phyloP scores from a whole-genome alignment of 2,113 vertebrate genomes.

The Haemorhous mexicanus region DNA sequence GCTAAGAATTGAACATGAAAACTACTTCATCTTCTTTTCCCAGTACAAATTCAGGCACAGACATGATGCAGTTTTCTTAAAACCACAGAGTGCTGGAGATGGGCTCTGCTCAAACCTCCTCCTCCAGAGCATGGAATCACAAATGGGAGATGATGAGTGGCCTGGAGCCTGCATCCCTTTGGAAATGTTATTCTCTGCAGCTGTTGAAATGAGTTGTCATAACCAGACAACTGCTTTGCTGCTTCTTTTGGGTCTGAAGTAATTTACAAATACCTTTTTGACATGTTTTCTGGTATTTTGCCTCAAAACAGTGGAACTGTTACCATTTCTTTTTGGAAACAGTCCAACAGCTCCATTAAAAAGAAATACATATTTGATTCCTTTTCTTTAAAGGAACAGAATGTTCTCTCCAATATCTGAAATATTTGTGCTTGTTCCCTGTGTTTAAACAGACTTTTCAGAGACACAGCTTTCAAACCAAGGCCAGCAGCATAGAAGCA shows the following conservation, averaged over 20 bases:
- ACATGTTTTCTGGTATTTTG: constrained; percentile 35
- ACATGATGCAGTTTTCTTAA: background rate
- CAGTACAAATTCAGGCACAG: background rate
- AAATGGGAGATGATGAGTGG: background rate
- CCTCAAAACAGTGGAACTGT: constrained; percentile 8
- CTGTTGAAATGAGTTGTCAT: background rate
- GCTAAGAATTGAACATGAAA: background rate
- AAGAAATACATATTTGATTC: background rate
- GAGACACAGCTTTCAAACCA: background rate
- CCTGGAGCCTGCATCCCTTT: background rate
- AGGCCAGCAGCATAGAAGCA: background rate
- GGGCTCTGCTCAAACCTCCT: background rate
- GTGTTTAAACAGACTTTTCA: background rate
- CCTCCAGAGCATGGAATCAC: background rate
- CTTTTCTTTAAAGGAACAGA: background rate
- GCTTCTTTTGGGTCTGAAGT: background rate
- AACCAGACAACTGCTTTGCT: constrained; percentile 2
- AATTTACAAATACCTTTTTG: constrained; percentile 1
- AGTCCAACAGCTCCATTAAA: constrained; percentile 38
- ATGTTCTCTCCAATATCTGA: background rate
- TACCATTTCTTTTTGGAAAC: constrained; percentile 6
- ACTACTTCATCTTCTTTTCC: background rate
- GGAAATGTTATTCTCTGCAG: background rate
- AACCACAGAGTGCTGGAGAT: background rate
- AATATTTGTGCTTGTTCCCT: background rate